Percentiles rank a stretch among this genome's conserved stretches.
phyloP scores from a whole-genome alignment of 30 jellyfish, hydroid and myxozoan species.

The Aurelia aurita complex sp. Pacific region DNA sequence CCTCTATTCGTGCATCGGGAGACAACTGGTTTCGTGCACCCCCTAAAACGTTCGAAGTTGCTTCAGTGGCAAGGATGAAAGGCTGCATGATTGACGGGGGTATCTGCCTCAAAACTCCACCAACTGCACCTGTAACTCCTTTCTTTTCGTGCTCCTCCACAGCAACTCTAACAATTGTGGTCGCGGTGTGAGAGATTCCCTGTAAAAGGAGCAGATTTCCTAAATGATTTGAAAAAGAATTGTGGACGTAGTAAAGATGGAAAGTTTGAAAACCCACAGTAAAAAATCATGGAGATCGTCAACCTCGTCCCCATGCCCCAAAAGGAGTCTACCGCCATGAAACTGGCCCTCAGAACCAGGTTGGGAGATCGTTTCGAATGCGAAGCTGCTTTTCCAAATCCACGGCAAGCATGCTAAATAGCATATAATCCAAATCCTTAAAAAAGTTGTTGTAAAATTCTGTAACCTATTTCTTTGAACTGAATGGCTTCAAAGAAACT shows the following conservation, averaged over 20 bases:
- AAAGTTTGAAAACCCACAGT: no score
- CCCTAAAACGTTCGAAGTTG: constrained; percentile 98
- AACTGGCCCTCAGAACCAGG: no score
- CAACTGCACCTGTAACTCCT: constrained; percentile 99
- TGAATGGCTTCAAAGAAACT: no score
- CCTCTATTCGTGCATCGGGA: constrained; percentile 95
- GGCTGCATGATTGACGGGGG: constrained; percentile 99
- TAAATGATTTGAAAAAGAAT: background rate
- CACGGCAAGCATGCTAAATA: no score
- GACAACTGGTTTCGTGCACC: constrained; percentile 98
- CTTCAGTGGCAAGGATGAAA: constrained; percentile 94
- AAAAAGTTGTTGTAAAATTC: no score
- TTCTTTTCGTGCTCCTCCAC: constrained; percentile 97
- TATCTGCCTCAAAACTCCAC: constrained; percentile 98
- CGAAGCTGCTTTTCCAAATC: no score
- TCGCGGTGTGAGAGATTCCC: constrained; percentile 95
- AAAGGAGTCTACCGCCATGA: no score
- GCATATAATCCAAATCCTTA: no score
- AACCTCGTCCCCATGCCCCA: no score
- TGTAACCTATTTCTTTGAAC: no score
- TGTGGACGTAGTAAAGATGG: background rate
- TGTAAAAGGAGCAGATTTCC: constrained; percentile 9
- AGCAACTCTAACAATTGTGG: constrained; percentile 89
- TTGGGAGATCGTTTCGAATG: no score
- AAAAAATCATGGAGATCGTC: no score